Conservation (phyloP, 2,797 vertebrate genomes). For the Glyptemys insculpta region DNA sequence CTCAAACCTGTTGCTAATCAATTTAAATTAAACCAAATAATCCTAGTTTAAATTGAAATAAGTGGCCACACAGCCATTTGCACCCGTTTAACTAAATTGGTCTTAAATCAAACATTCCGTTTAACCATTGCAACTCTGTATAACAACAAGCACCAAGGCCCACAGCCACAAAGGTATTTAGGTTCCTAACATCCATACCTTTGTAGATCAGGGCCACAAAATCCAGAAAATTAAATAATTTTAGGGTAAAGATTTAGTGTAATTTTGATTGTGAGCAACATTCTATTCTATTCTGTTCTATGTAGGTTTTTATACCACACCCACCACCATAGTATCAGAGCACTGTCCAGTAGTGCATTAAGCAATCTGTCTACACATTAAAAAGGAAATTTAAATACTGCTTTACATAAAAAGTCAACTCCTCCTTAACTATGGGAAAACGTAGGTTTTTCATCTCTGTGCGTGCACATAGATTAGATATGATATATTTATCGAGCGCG, state of each 20-base stretch:
- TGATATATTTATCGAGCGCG: constrained; percentile 52
- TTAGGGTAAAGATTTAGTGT: not conserved
- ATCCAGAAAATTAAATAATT: not conserved
- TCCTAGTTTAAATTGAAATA: not conserved
- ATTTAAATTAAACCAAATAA: not conserved
- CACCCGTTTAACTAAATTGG: not conserved
- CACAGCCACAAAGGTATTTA: not conserved
- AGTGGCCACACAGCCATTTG: not conserved
- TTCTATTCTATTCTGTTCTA: not conserved
- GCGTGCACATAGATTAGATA: constrained; percentile 26
- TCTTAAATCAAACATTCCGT: not conserved
- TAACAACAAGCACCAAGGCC: not conserved
- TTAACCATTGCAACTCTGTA: not conserved
- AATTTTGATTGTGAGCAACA: not conserved
- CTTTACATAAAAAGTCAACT: not conserved
- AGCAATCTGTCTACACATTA: not conserved
- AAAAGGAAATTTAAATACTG: not conserved
- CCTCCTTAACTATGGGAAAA: not conserved
- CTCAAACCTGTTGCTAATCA: not conserved
- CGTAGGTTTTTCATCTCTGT: constrained; percentile 54
- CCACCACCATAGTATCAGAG: not conserved
- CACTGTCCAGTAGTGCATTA: not conserved
- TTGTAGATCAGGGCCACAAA: not conserved
- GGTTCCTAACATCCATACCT: not conserved
- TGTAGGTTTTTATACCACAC: not conserved